These are phyloP conservation scores for Takifugu flavidus DNA, from an alignment of 2,113 vertebrate species.

Conservation along the genomic window DNA sequence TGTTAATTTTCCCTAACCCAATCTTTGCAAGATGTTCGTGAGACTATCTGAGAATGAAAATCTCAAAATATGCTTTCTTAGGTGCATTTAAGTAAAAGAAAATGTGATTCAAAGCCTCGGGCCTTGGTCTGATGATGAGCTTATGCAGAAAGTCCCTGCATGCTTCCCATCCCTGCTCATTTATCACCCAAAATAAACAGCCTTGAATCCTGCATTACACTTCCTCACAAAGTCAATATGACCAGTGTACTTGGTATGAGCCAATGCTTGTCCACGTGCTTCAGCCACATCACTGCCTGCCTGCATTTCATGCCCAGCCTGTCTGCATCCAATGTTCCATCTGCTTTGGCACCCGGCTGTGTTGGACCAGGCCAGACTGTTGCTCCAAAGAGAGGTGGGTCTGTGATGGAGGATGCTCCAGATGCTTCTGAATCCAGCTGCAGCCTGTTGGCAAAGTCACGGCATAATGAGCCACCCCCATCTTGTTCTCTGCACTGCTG, in stretches of 20 bases:
- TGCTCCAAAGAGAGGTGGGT: conserved; percentile 26
- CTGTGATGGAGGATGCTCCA: conserved; percentile 23
- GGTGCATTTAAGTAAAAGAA: too few species aligned
- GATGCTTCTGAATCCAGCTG: conserved; percentile 62
- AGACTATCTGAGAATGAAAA: too few species aligned
- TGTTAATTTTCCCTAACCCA: too few species aligned
- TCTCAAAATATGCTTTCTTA: too few species aligned
- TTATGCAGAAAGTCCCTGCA: conserved; percentile 11
- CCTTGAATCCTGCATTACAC: conserved; percentile 33
- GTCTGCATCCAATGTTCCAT: conserved; percentile 51
- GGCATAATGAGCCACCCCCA: conserved; percentile 47
- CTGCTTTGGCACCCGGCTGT: conserved; percentile 55
- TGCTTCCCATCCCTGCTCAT: conserved; percentile 11
- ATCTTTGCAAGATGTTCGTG: too few species aligned
- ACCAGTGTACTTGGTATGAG: conserved; percentile 37
- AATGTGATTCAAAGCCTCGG: too few species aligned
- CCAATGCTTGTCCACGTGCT: conserved; percentile 43
- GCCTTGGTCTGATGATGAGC: neutral
- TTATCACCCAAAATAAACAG: conserved; percentile 19
- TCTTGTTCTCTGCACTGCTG: conserved; percentile 43
- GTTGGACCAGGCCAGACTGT: conserved; percentile 45
- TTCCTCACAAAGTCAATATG: conserved; percentile 54
- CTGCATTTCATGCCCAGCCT: conserved; percentile 42
- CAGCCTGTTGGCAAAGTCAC: conserved; percentile 59
- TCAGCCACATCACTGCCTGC: conserved; percentile 46